Evolutionary conservation across 2,888 invertebrate genomes (phyloP), one percentile per base, ranked within the genome.

Genomic region (Mimachlamys varia): DNA sequence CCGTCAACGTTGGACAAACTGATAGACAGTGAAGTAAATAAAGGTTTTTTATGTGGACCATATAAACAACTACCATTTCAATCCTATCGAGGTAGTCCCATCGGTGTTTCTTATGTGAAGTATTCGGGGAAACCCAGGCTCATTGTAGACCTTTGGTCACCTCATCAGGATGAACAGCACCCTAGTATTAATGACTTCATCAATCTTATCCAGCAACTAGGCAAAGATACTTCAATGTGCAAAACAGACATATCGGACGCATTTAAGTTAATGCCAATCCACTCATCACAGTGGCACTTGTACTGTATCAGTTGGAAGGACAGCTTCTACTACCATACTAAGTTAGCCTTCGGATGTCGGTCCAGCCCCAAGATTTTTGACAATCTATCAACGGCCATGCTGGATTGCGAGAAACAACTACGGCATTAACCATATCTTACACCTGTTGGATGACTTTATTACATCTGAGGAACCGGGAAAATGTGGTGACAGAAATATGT

Each of bases 101-200:
- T 92, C 12, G 93, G 92, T 0, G 50, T 92, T 58, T 92, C 90
- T 0, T 53, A 62, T 19, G 88, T 90, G 0, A 93, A 92, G 89
- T 92, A 93, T 88, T 91, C 91, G 15, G 91, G 90, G 0, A 92
- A 93, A 87, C 55, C 92, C 38, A 49, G 92, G 15, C 44, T 93
- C 0, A 92, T 92, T 15, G 90, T 93, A 0, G 93, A 93, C 88
- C n/a, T 93, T 15, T 92, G 91, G 2, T 90, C 92, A 0, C 92
- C 93, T 13, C 92, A 92, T 90, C 55, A 92, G 4, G 88, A 91
- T 88, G 5, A 17, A n/a, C n/a, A 62, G 15, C 88, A 92, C 38
- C 38, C 33, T 19, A 93, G 93, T 33, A 87, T 93, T 4, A 93
- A 92, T 55, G 89, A 91, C 22, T 44, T 93, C 5, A 92, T 93